phyloP scores from a whole-genome alignment of 2,888 invertebrate species.

The Latheticus oryzae region DNA sequence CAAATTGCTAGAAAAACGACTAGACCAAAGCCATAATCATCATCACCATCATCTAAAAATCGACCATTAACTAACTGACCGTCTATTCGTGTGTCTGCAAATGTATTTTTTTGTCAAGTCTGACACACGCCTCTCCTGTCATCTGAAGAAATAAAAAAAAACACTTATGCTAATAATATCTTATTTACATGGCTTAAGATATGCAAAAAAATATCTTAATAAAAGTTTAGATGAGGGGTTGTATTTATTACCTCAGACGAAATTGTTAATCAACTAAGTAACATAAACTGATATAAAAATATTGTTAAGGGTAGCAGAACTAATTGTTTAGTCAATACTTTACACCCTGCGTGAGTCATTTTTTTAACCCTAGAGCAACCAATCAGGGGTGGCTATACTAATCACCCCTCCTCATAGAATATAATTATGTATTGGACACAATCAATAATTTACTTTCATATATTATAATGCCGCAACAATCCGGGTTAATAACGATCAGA shows the following conservation, averaged over 20 bases:
- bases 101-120: slow-evolving; percentile 21
- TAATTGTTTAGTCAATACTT: slow-evolving; percentile 69
- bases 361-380: slow-evolving; percentile 67
- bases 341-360: slow-evolving; percentile 68
- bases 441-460: slow-evolving; percentile 66
- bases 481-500: slow-evolving; percentile 37
- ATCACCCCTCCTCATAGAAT: slow-evolving; percentile 65
- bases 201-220: slow-evolving; percentile 34
- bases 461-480: slow-evolving; percentile 45
- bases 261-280: slow-evolving; percentile 35
- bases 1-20: slow-evolving; percentile 44
- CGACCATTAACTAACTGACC: slow-evolving; percentile 17
- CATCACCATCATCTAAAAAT: neutral
- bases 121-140: slow-evolving; percentile 31
- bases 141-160: slow-evolving; percentile 19
- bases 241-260: slow-evolving; percentile 5
- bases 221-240: slow-evolving; percentile 6
- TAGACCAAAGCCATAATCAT: slow-evolving; percentile 10
- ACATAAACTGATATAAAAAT: slow-evolving; percentile 61
- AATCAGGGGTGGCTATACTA: slow-evolving; percentile 65
- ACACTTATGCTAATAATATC: slow-evolving; percentile 38
- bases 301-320: slow-evolving; percentile 64
- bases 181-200: slow-evolving; percentile 22
- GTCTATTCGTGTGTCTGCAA: slow-evolving; percentile 34
- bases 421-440: slow-evolving; percentile 67